Conservation (phyloP, 92 coral and sea anemone genomes). For the Parazoanthus darwini region DNA sequence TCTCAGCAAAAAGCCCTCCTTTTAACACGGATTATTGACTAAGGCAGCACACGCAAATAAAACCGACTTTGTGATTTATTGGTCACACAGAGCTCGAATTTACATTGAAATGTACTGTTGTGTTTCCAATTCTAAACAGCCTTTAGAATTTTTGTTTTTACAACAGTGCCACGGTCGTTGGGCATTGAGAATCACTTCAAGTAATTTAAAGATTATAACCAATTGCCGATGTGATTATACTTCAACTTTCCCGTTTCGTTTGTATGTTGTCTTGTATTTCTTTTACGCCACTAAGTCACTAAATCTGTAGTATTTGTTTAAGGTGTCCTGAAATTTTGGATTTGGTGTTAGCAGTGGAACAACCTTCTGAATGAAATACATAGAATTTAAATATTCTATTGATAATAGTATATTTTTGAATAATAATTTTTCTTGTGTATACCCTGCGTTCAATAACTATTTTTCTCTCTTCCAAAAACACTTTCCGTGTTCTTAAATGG, state of each 20-base stretch:
- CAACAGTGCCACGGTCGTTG: background rate
- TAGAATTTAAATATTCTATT: constrained; percentile 39
- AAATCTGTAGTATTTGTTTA: constrained; percentile 2
- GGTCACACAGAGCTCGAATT: background rate
- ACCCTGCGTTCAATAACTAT: background rate
- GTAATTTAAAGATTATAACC: constrained; percentile 30
- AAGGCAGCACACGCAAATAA: background rate
- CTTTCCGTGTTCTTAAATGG: background rate
- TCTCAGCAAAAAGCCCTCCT: constrained; percentile 1
- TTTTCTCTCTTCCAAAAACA: background rate
- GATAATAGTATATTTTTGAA: constrained; percentile 26
- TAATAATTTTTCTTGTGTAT: constrained; percentile 26
- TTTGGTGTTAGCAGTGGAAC: background rate
- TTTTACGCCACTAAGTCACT: background rate
- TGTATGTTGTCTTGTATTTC: background rate
- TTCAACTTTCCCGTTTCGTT: background rate
- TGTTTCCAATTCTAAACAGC: background rate
- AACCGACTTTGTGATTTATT: background rate
- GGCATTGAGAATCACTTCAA: constrained; percentile 18
- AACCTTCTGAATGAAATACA: constrained; percentile 22
- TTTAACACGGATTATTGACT: background rate
- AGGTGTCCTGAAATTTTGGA: constrained; percentile 11
- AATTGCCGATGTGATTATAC: constrained; percentile 28
- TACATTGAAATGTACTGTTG: constrained; percentile 1
- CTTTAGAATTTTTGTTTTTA: constrained; percentile 1